These are phyloP conservation scores for Pelvicachromis taeniatus DNA, from an alignment of 2,113 vertebrate species.

Conservation along the genomic window DNA sequence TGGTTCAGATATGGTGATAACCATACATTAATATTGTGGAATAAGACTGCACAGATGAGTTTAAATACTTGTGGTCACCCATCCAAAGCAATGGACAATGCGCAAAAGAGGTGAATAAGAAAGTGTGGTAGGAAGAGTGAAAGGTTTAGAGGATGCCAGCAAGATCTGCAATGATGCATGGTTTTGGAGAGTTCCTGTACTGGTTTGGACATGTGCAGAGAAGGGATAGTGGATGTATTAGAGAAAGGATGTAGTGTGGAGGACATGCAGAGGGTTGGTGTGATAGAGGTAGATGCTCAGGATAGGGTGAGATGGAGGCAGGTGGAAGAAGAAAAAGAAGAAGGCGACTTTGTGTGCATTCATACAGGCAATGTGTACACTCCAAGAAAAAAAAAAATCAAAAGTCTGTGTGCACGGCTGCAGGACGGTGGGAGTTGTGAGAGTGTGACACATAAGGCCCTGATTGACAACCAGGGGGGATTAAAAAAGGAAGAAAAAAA, in stretches of 20 bases:
- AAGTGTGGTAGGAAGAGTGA: not conserved
- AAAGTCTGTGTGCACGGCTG: not conserved
- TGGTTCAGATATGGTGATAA: not conserved
- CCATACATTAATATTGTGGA: not conserved
- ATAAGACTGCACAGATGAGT: not conserved
- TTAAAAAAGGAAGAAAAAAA: not conserved
- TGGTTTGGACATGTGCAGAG: not conserved
- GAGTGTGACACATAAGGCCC: not conserved
- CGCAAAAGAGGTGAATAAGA: not conserved
- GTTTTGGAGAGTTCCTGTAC: not conserved
- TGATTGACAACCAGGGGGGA: not conserved
- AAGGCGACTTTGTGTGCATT: not conserved
- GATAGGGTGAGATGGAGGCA: not conserved
- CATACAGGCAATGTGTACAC: not conserved
- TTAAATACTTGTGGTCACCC: not conserved
- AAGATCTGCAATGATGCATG: not conserved
- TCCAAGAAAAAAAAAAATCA: not conserved
- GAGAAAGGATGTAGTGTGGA: not conserved
- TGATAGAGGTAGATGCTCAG: not conserved
- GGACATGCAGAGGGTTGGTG: not conserved
- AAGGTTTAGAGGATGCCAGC: not conserved
- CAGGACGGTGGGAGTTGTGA: not conserved
- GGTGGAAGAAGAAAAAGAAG: not conserved
- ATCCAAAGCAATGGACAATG: not conserved
- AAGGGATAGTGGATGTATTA: not conserved